phyloP scores from a whole-genome alignment of 1,140 invertebrate genomes.

The Trigoniulus corallinus region DNA sequence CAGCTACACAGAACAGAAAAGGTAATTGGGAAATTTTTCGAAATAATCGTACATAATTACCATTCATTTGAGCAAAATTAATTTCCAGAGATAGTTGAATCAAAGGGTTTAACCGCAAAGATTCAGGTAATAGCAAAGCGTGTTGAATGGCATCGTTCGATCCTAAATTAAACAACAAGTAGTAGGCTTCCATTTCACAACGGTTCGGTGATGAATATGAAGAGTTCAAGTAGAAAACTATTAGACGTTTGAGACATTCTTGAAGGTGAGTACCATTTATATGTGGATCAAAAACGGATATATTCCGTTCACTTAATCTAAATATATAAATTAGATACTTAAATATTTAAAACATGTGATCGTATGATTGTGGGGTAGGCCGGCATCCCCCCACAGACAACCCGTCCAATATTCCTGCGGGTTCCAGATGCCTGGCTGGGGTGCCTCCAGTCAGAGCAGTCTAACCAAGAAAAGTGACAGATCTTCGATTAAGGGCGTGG shows the following conservation, averaged over 20 bases:
- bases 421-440: too few species aligned
- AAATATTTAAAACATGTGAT: too few species aligned
- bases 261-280: slow-evolving; percentile 26
- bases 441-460: too few species aligned
- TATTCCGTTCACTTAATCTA: slow-evolving; percentile 30
- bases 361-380: too few species aligned
- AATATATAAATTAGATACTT: too few species aligned
- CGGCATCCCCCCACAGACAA: too few species aligned
- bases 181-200: not conserved
- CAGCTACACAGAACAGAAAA: not conserved
- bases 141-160: not conserved
- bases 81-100: not conserved
- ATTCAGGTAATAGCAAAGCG: not conserved
- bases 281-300: slow-evolving; percentile 20
- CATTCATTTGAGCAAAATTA: not conserved
- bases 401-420: too few species aligned
- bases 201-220: not conserved
- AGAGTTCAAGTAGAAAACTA: slow-evolving; percentile 17
- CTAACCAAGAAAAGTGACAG: too few species aligned
- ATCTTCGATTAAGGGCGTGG: too few species aligned
- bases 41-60: not conserved
- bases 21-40: not conserved
- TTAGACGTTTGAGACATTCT: slow-evolving; percentile 25
- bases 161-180: not conserved
- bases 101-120: not conserved